Conservation (phyloP, 2,888 invertebrate genomes). For the Pachydiplax longipennis region DNA sequence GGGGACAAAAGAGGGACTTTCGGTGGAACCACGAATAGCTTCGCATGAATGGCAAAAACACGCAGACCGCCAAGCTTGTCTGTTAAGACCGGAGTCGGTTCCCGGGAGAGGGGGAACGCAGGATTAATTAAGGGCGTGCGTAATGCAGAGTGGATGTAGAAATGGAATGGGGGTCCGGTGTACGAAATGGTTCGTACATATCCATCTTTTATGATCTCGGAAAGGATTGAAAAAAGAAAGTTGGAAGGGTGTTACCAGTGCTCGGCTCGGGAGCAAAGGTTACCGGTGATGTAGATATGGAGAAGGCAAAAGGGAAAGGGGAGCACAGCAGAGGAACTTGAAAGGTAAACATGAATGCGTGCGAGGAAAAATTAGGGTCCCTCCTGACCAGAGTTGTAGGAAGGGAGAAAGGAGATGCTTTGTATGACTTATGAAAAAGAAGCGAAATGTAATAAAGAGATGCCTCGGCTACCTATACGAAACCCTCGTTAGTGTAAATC, state of each 20-base stretch:
- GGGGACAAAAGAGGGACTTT: neutral
- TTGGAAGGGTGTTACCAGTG: neutral
- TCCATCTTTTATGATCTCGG: neutral
- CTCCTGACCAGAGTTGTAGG: no score
- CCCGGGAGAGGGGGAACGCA: neutral
- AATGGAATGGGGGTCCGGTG: no score
- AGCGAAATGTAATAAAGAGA: no score
- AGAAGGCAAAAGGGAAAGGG: neutral
- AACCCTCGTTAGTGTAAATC: no score
- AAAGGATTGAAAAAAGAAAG: neutral
- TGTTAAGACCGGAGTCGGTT: neutral
- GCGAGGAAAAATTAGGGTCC: neutral
- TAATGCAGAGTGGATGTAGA: neutral
- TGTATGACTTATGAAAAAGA: no score
- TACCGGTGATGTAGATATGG: neutral
- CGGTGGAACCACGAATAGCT: neutral
- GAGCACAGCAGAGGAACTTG: neutral
- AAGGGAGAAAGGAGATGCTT: no score
- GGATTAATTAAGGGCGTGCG: conserved; percentile 22
- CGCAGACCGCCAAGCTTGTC: neutral
- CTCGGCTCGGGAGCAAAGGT: no score
- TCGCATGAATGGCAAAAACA: neutral
- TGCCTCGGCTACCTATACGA: no score
- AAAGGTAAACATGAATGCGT: neutral
- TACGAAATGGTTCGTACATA: neutral